Base-by-base conservation (phyloP, 2,888 invertebrate genomes). In the Lapara coniferarum region DNA sequence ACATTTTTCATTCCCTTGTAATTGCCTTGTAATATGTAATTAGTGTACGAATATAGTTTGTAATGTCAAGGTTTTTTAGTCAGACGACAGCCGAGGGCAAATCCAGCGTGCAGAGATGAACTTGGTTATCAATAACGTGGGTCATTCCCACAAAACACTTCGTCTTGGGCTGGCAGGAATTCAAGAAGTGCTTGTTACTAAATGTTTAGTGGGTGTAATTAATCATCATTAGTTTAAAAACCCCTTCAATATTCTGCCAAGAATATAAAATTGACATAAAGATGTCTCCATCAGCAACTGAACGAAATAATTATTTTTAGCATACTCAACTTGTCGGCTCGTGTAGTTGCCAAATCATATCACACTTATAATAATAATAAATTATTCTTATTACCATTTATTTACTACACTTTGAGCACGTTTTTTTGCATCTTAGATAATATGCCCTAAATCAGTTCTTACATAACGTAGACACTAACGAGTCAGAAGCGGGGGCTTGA, bases 1-100 rank as follows among this genome's bases (percentile, higher is more conserved):
- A 70, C 58, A 71, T 72, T 71, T 69, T 72, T 63, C 74, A 75
- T 75, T 71, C 73, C 81, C 81, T 84, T 77, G 68, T 71, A 71
- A 74, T 78, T 74, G 74, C 73, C 75, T 80, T 73, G 75, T 79
- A 80, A 83, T 79, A 77, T 79, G 75, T 80, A 83, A 83, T 85
- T 84, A 80, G 79, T 76, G 69, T 70, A 70, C 73, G 71, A 75
- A 79, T 81, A 79, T 78, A 81, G 73, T 73, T 71, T 56, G 77
- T 81, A 79, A 77, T 82, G 84, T 84, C 87, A 87, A 83, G 86
- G 85, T 73, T 74, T 73, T 71, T 66, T 71, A 71, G 70, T 77
- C 69, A 72, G 77, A 80, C 78, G 73, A 37, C 3, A 72, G 70
- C 74, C 77, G 77, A 77, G 78, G 77, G 83, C 83, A 77, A 81